Evolutionary conservation across 2,888 invertebrate genomes (phyloP), one percentile per base, ranked within the genome.

Genomic region (Hemistola chrysoprasaria): DNA sequence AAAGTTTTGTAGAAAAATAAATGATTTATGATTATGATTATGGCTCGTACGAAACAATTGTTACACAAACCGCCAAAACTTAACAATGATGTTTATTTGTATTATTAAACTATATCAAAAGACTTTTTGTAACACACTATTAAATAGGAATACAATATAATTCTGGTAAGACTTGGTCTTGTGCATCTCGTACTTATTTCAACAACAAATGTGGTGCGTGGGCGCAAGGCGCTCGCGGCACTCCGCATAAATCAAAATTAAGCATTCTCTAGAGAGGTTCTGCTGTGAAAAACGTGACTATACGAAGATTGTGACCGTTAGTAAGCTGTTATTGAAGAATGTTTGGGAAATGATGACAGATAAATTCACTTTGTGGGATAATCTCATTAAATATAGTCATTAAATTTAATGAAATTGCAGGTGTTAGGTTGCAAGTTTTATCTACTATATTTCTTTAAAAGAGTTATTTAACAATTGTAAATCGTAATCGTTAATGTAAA

Each of bases 181-280:
- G 44, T 46, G 37, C 48, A 38, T 53, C 44, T 40, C 21, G 28
- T 24, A 16, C 16, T 21, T 1, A n/a, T 4, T 10, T n/a, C n/a
- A 20, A 28, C 31, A 35, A 63, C 59, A 60, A 59, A 55, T 44
- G 42, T 41, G 52, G 51, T 40, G 72, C 70, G 78, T 77, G 65
- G 76, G 80, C 71, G 71, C 67, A 52, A 43, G 60, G 55, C 56
- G 59, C 41, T 33, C 48, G 16, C 16, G 61, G 64, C 67, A 65
- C 69, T 68, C 60, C 62, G 71, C 68, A 73, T 83, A 77, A 81
- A 81, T 81, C 77, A 78, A 73, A 73, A 71, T 71, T 68, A 75
- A 68, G 56, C 67, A 63, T 59, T 56, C 54, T 46, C 53, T 50
- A 16, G 51, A 57, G 45, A 23, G 47, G 53, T 55, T 56, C 58